Percentiles rank a stretch among this genome's conserved stretches.
These are phyloP conservation scores for Synanthedon andrenaeformis DNA, from an alignment of 2,888 invertebrate genomes.

Conservation along the genomic window DNA sequence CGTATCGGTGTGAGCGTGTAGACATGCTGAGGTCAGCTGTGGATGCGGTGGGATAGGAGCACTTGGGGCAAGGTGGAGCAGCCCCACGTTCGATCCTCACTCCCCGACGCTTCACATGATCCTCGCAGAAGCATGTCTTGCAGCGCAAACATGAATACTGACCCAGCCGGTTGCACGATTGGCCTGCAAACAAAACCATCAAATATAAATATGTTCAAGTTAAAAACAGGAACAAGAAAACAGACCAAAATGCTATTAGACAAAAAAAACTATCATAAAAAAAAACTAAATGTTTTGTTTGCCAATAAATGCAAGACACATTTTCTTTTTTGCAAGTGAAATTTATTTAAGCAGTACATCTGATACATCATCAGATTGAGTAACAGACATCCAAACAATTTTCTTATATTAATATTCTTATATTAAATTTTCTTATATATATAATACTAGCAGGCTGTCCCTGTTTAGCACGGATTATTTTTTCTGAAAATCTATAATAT, in stretches of 20 bases:
- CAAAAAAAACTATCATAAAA: no score
- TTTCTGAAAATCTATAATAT: no score
- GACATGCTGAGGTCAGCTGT: conserved; percentile 97
- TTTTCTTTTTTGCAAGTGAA: no score
- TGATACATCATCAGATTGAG: no score
- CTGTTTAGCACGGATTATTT: no score
- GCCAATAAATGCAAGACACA: no score
- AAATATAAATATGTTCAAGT: neutral
- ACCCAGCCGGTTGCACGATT: conserved; percentile 93
- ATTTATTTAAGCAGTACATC: no score
- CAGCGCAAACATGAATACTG: conserved; percentile 96
- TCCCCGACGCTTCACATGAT: conserved; percentile 84
- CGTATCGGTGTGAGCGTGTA: conserved; percentile 89
- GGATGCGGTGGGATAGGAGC: conserved; percentile 90
- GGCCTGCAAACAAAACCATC: conserved; percentile 65
- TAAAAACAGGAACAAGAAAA: neutral
- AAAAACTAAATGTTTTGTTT: no score
- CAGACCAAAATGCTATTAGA: neutral
- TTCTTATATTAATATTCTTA: no score
- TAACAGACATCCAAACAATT: no score
- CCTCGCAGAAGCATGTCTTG: conserved; percentile 96
- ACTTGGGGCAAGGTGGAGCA: conserved; percentile 89
- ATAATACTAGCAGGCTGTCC: no score
- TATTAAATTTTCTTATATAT: no score
- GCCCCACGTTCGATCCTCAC: conserved; percentile 26